Conservation (phyloP, 1,140 invertebrate genomes). For the Lineus longissimus region DNA sequence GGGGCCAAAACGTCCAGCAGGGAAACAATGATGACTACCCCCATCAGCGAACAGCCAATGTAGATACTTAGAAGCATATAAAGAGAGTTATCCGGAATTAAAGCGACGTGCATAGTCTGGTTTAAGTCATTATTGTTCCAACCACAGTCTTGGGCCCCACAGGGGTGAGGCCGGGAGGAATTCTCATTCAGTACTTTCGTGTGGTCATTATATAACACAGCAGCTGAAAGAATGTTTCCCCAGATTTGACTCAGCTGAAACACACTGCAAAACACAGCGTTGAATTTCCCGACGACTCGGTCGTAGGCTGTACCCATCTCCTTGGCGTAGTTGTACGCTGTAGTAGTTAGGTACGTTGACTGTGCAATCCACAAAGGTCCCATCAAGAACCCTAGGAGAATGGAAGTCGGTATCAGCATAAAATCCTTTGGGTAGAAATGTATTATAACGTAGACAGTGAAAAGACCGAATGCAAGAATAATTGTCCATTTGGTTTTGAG, state of each 20-base stretch:
- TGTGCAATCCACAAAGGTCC: conserved; percentile 50
- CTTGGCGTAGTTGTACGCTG: conserved; percentile 41
- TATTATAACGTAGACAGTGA: conserved; percentile 44
- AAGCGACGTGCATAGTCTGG: conserved; percentile 13
- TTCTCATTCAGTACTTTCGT: conserved; percentile 10
- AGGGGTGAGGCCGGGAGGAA: conserved; percentile 21
- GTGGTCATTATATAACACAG: conserved; percentile 35
- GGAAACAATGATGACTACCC: conserved; percentile 33
- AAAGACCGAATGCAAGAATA: conserved; percentile 38
- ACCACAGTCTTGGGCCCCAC: conserved; percentile 21
- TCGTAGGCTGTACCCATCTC: conserved; percentile 35
- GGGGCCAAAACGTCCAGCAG: conserved; percentile 31
- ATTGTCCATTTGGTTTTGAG: conserved; percentile 48
- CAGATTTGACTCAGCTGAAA: conserved; percentile 46
- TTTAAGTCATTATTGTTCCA: conserved; percentile 20
- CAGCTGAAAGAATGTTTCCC: conserved; percentile 47
- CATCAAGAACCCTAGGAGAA: conserved; percentile 36
- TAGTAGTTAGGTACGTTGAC: conserved; percentile 44
- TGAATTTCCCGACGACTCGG: conserved; percentile 42
- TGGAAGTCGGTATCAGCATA: conserved; percentile 38
- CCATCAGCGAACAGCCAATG: conserved; percentile 43
- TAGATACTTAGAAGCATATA: conserved; percentile 44
- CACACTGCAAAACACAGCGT: conserved; percentile 47
- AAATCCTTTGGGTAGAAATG: conserved; percentile 44
- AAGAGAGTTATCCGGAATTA: conserved; percentile 31